Conservation (phyloP, 2,888 invertebrate genomes). For the Cosmia trapezina region DNA sequence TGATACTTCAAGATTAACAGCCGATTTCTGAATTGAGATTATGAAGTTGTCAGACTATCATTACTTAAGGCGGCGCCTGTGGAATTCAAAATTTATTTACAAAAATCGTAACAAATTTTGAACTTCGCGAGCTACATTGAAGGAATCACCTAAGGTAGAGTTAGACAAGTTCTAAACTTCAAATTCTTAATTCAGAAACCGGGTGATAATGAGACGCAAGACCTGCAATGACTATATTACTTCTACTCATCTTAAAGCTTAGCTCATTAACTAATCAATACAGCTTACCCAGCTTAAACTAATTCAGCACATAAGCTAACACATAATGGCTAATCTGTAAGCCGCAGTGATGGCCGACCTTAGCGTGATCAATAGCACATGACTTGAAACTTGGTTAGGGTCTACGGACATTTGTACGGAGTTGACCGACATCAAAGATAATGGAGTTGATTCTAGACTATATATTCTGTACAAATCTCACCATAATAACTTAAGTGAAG, state of each 20-base stretch:
- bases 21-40: too few relatives aligned
- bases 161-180: neutral
- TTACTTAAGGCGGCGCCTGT: too few relatives aligned
- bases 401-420: neutral
- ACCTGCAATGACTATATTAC: neutral
- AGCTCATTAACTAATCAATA: conserved; percentile 7
- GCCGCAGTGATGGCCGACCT: conserved; percentile 1
- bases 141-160: neutral
- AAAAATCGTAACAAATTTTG: neutral
- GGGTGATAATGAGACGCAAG: neutral
- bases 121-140: too few relatives aligned
- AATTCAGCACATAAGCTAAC: conserved; percentile 4
- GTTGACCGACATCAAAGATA: neutral
- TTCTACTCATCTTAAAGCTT: neutral
- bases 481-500: too few relatives aligned
- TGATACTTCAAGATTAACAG: too few relatives aligned
- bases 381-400: neutral
- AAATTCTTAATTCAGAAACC: neutral
- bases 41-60: too few relatives aligned
- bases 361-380: conserved; percentile 10
- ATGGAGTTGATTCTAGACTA: neutral
- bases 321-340: conserved; percentile 20
- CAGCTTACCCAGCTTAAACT: conserved; percentile 16
- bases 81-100: neutral
- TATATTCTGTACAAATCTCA: too few relatives aligned